Evolutionary conservation across 1,140 invertebrate genomes (phyloP).

Genomic region (Philotrypesis tridentata): DNA sequence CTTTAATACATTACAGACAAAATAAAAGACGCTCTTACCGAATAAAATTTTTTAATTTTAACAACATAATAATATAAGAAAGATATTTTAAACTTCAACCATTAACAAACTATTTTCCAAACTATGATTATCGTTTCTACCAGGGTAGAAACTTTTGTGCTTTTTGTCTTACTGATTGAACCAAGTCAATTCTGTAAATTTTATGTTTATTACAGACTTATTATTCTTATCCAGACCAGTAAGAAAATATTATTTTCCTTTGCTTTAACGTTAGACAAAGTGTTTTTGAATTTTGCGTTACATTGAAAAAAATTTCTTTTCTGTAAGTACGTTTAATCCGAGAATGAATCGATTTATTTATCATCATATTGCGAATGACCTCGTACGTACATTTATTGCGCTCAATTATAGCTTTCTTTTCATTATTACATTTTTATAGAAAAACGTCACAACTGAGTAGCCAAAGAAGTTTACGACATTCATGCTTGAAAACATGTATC

Average conservation of each 20-base stretch:
- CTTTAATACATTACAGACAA: too few relatives aligned
- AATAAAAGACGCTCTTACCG: too few relatives aligned
- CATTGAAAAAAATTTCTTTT: neutral
- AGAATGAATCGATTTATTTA: neutral
- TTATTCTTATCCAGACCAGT: slow-evolving; percentile 26
- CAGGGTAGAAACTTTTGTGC: slow-evolving; percentile 43
- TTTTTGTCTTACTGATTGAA: slow-evolving; percentile 17
- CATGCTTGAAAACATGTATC: neutral
- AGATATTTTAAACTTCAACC: too few relatives aligned
- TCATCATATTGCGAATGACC: slow-evolving; percentile 35
- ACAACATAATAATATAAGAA: too few relatives aligned
- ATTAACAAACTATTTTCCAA: too few relatives aligned
- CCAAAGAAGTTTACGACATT: slow-evolving; percentile 34
- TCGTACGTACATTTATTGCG: slow-evolving; percentile 41
- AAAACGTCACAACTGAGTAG: slow-evolving; percentile 16
- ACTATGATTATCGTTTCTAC: too few relatives aligned
- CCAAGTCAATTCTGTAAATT: slow-evolving; percentile 17
- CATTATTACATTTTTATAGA: slow-evolving; percentile 28
- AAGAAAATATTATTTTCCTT: slow-evolving; percentile 49
- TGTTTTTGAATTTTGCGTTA: slow-evolving; percentile 5
- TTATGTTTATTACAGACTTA: neutral
- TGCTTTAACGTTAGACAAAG: slow-evolving; percentile 2
- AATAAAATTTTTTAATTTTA: too few relatives aligned
- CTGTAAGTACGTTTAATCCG: neutral
- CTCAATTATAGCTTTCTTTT: slow-evolving; percentile 36